These are phyloP conservation scores for Mionectes olivaceus DNA, from an alignment of 2,797 vertebrate species.

Conservation along the genomic window DNA sequence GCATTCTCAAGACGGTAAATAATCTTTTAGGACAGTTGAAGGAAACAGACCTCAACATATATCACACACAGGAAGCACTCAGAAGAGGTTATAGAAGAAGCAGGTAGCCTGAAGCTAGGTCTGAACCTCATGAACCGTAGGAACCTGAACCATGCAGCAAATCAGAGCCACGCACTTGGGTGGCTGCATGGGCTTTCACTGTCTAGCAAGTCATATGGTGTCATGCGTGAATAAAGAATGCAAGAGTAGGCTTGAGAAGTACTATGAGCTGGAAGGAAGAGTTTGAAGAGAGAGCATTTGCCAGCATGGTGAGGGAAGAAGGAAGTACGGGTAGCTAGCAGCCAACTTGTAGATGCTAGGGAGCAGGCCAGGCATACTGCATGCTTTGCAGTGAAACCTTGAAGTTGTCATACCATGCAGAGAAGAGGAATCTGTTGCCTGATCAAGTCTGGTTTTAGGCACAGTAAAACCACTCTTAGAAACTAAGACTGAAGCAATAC, in stretches of 20 bases:
- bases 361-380: background rate
- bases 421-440: background rate
- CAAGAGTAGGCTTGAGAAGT: background rate
- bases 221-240: background rate
- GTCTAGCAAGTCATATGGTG: background rate
- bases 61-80: background rate
- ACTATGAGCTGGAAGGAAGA: background rate
- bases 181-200: background rate
- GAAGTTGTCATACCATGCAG: background rate
- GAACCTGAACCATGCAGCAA: background rate
- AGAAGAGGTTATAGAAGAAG: background rate
- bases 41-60: background rate
- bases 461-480: background rate
- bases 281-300: background rate
- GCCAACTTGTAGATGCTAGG: background rate
- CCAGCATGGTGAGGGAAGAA: background rate
- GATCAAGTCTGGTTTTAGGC: background rate
- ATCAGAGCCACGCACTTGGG: background rate
- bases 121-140: background rate
- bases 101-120: background rate
- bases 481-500: background rate
- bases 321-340: background rate
- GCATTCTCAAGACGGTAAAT: background rate
- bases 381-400: background rate
- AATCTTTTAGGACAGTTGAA: background rate